These are phyloP conservation scores for Lomographa bimaculata DNA, from an alignment of 2,888 invertebrate genomes.

Conservation along the genomic window DNA sequence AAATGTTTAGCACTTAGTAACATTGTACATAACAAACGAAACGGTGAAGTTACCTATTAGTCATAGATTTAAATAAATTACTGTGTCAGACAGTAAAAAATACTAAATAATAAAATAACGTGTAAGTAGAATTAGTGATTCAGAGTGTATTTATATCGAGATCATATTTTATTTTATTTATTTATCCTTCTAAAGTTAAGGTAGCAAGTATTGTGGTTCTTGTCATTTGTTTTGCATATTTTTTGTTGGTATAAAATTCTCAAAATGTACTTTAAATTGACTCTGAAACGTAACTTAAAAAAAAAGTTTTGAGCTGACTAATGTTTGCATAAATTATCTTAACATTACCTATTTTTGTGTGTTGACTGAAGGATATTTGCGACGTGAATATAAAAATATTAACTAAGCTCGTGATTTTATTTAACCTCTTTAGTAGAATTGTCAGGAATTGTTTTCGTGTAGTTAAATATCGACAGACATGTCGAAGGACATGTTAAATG, in stretches of 20 bases:
- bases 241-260: too few relatives aligned
- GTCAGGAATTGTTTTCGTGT: constrained; percentile 11
- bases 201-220: constrained; percentile 8
- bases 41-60: constrained; percentile 79
- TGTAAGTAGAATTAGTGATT: constrained; percentile 36
- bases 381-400: constrained; percentile 41
- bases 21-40: constrained; percentile 50
- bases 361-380: constrained; percentile 33
- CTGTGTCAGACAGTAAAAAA: constrained; percentile 21
- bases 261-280: too few relatives aligned
- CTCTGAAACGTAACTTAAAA: too few relatives aligned
- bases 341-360: constrained; percentile 39
- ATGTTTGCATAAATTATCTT: constrained; percentile 9
- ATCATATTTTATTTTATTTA: constrained; percentile 41
- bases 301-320: too few relatives aligned
- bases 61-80: constrained; percentile 24
- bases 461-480: constrained; percentile 9
- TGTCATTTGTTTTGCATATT: constrained; percentile 10
- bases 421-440: constrained; percentile 2
- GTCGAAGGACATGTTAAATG: constrained; percentile 2
- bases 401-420: constrained; percentile 13
- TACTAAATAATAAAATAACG: constrained; percentile 18
- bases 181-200: constrained; percentile 27
- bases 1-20: constrained; percentile 24
- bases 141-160: constrained; percentile 69